phyloP scores from a whole-genome alignment of 1,140 invertebrate genomes.

The Psilanteris sp. region DNA sequence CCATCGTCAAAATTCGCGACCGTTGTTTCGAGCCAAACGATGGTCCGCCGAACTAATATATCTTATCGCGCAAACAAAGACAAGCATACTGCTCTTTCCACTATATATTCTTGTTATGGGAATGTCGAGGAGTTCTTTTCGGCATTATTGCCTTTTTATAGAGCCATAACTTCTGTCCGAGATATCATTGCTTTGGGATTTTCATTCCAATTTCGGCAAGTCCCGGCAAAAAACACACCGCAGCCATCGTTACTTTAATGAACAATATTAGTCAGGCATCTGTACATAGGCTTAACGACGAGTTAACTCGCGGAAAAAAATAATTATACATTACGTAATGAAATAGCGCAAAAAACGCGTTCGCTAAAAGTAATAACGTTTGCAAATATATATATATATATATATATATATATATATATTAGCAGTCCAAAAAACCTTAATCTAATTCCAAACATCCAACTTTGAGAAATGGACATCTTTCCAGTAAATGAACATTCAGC shows the following conservation, averaged over 20 bases:
- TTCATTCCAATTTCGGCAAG: constrained; percentile 29
- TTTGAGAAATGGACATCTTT: too few species aligned
- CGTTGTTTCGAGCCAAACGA: constrained; percentile 12
- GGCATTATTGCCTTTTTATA: constrained; percentile 30
- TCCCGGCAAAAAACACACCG: constrained; percentile 20
- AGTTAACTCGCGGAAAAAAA: neutral
- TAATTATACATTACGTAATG: too few species aligned
- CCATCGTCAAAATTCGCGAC: constrained; percentile 10
- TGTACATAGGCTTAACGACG: too few species aligned
- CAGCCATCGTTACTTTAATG: constrained; percentile 40
- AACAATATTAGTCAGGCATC: constrained; percentile 7
- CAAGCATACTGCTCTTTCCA: neutral
- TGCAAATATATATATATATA: too few species aligned
- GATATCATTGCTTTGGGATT: constrained; percentile 25
- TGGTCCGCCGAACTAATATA: constrained; percentile 16
- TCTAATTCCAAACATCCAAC: too few species aligned
- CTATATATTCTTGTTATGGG: constrained; percentile 13
- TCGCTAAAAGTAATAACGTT: too few species aligned
- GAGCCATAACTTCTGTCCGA: constrained; percentile 30
- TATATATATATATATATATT: too few species aligned
- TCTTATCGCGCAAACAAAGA: constrained; percentile 44
- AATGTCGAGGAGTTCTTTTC: constrained; percentile 14
- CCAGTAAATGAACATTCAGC: too few species aligned
- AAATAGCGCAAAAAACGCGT: too few species aligned
- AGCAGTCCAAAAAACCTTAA: too few species aligned